phyloP scores from a whole-genome alignment of 2,797 vertebrate genomes.

The Sandelia bainsii region DNA sequence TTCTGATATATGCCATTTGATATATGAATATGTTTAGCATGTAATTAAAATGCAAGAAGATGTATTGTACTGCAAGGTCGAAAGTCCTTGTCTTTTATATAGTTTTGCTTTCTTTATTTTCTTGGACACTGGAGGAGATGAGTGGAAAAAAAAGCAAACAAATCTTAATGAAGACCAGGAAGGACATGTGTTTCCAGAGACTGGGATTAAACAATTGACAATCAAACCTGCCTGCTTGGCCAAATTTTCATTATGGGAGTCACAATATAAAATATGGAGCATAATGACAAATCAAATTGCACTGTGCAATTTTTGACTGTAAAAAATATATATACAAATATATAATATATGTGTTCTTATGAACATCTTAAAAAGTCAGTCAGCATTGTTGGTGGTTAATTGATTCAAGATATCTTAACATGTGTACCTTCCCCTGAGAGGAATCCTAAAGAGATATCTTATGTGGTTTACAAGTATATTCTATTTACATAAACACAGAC shows the following conservation, averaged over 20 bases:
- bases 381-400: constrained; percentile 31
- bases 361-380: constrained; percentile 2
- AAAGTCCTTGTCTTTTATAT: constrained; percentile 7
- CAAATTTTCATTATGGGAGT: constrained; percentile 12
- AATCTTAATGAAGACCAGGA: constrained; percentile 65
- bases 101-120: constrained; percentile 33
- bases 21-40: not conserved
- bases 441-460: constrained; percentile 48
- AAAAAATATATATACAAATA: not conserved
- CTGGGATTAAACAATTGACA: constrained; percentile 51
- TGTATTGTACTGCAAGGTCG: constrained; percentile 11
- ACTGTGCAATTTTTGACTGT: not conserved
- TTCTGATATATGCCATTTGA: constrained; percentile 1
- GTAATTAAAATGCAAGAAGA: not conserved
- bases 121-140: constrained; percentile 44
- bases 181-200: constrained; percentile 62
- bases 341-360: not conserved
- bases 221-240: constrained; percentile 25
- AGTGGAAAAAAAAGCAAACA: constrained; percentile 64
- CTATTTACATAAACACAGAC: constrained; percentile 53
- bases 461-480: constrained; percentile 53
- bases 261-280: constrained; percentile 4
- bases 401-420: constrained; percentile 47
- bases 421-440: constrained; percentile 12
- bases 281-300: constrained; percentile 3